Evolutionary conservation across 2,113 vertebrate species (phyloP), one percentile per base, ranked within the genome.

Genomic region (Climacteris rufus): DNA sequence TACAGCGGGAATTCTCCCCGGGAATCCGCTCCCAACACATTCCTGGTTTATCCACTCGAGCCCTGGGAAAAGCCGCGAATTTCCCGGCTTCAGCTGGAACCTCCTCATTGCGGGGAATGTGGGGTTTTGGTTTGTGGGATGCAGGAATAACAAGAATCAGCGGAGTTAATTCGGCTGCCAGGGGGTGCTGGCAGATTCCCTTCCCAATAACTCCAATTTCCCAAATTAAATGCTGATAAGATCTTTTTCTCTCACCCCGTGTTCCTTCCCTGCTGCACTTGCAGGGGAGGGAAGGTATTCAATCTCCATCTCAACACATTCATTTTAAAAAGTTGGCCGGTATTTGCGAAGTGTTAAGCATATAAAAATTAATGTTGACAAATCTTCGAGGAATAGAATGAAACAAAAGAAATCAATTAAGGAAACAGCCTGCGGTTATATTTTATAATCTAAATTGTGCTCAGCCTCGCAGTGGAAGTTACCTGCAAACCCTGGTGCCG

Each of bases 321-420:
- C 97, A 98, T 96, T 98, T 97, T 83, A 96, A 96, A 97, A 98
- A 98, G 97, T 97, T 98, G 98, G 97, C 98, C 95, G 27, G 96
- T 88, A 71, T 97, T 96, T 84, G 97, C 97, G 59, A 97, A 97
- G 97, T 85, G 95, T 95, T 84, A 37, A 89, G 87, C 96, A 91
- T 95, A 98, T 98, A 96, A 98, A 98, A 98, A 98, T 98, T 97
- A 97, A 98, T 97, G 97, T 97, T 97, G 96, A 98, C 97, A 98
- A 98, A 98, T 98, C 97, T 98, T 97, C 87, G 97, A 98, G 98
- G 98, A 97, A 97, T 95, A 96, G 97, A 98, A 97, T 77, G 95
- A 98, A 97, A 98, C 97, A 97, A 98, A 97, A 97, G 98, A 97
- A 98, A 98, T 97, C 98, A 98, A 98, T 98, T 98, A 98, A 97